phyloP scores from a whole-genome alignment of 2,113 vertebrate genomes.

The Carollia perspicillata region DNA sequence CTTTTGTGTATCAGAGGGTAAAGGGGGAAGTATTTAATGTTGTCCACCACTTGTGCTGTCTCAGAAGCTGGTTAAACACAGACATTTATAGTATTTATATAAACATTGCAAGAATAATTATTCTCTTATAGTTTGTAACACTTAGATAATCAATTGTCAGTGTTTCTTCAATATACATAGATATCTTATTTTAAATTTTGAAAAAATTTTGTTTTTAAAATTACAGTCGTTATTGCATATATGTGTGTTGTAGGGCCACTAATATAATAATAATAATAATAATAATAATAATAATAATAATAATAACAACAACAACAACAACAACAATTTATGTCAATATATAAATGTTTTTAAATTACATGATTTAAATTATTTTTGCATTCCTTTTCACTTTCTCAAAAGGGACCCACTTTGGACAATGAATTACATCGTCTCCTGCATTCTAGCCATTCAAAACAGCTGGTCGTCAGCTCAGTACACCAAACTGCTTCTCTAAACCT shows the following conservation, averaged over 20 bases:
- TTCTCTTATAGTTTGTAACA: neutral
- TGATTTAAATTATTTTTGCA: neutral
- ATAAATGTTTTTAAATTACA: neutral
- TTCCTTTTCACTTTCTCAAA: neutral
- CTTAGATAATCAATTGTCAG: neutral
- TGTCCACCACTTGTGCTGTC: neutral
- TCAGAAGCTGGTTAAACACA: neutral
- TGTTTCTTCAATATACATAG: neutral
- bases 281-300: neutral
- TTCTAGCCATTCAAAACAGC: neutral
- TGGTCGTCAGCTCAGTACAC: neutral
- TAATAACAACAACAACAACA: neutral
- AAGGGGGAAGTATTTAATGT: neutral
- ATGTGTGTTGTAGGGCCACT: neutral
- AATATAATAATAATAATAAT: neutral
- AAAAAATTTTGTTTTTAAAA: slow-evolving; percentile 14
- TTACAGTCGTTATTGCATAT: neutral
- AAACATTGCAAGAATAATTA: neutral
- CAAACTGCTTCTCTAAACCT: neutral
- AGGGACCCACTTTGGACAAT: neutral
- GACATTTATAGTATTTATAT: neutral
- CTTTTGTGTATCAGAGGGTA: neutral
- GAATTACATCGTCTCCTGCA: neutral
- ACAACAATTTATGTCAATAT: neutral
- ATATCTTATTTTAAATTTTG: neutral